Evolutionary conservation across 2,888 invertebrate genomes (phyloP), one percentile per base, ranked within the genome.

Genomic region (Nymphalis polychloros): DNA sequence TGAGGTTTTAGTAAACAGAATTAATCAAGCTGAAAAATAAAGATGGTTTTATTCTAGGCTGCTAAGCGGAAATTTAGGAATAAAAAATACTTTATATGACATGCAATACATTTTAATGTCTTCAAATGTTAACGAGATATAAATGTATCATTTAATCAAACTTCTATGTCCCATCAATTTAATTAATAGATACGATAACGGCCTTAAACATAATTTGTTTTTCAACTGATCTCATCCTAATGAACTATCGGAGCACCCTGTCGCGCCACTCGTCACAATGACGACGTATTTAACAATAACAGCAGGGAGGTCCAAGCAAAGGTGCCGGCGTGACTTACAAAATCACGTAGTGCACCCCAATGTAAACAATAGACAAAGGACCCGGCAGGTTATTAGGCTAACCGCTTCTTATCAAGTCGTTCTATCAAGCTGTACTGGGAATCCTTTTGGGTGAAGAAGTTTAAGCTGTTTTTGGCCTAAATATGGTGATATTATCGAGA

Each of bases 311-410:
- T 91, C 92, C 77, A 67, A 69, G 73, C 82, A 91, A 90, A 89
- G 90, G 80, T 75, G 81, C 90, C 92, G 91, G 89, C 91, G 83
- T 88, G 91, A 89, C 89, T 86, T 81, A 87, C 88, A 82, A 85
- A 89, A 88, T 84, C 91, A 90, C 91, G 92, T 91, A 84, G 78
- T 75, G 84, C 84, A 86, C 89, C 91, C 91, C 83, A 88, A 89
- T 89, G 91, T 90, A 92, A 90, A 91, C 92, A 92, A 92, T 92
- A 83, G 92, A 88, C 91, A 92, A 92, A 92, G 87, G 81, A 73
- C 78, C 90, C 92, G 89, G 77, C 78, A 66, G 76, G 82, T 84
- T 89, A 88, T 89, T 89, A 90, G 85, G 81, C 82, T 79, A 81
- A 75, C 77, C 80, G 89, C 88, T 88, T 78, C 82, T 78, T 81